Conservation (phyloP, 2,113 vertebrate genomes). For the Colossoma macropomum region DNA sequence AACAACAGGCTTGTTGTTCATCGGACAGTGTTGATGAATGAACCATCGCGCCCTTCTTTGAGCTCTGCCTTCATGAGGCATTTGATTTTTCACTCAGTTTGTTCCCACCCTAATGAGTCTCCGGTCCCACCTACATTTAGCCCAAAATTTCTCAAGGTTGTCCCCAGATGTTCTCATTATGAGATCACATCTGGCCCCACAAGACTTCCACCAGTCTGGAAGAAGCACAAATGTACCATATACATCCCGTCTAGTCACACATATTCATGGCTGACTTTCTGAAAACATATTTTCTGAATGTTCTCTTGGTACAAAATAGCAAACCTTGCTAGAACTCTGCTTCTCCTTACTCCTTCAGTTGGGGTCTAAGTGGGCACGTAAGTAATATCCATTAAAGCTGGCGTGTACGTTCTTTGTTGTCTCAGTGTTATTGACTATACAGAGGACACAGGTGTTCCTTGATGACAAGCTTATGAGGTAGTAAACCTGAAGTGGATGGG, state of each 20-base stretch:
- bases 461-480: slow-evolving; percentile 23
- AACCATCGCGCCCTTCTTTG: no score
- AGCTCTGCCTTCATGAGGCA: no score
- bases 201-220: no score
- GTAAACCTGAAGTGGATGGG: slow-evolving; percentile 24
- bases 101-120: no score
- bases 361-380: slow-evolving; percentile 20
- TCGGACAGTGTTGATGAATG: no score
- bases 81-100: no score
- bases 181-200: no score
- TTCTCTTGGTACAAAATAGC: slow-evolving; percentile 6
- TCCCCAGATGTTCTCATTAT: no score
- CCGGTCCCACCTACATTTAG: no score
- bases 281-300: slow-evolving; percentile 10
- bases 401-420: not conserved
- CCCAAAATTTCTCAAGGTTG: no score
- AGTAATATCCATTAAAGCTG: slow-evolving; percentile 21
- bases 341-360: slow-evolving; percentile 5
- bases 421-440: not conserved
- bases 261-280: not conserved
- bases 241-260: not conserved
- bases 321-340: not conserved
- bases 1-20: no score
- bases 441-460: slow-evolving; percentile 26
- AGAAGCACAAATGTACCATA: no score